Conservation (phyloP, 2,888 invertebrate species). For the Yponomeuta cagnagella region DNA sequence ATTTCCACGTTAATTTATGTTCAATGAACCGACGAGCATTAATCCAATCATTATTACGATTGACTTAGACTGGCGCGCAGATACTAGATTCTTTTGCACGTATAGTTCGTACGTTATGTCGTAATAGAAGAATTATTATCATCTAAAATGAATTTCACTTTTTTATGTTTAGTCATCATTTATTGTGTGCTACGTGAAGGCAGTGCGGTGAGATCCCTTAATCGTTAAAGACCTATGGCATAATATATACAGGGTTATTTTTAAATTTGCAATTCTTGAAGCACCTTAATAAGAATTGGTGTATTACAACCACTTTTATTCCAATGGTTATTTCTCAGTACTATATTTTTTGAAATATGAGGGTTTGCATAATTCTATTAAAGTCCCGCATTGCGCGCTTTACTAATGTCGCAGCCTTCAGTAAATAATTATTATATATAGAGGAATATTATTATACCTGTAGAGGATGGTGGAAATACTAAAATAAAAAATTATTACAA, state of each 20-base stretch:
- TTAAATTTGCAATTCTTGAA: no score
- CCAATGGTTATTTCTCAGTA: no score
- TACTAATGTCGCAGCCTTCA: no score
- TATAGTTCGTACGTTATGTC: not conserved
- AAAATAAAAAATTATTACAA: no score
- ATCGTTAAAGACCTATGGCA: constrained; percentile 19
- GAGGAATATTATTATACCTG: no score
- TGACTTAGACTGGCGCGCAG: not conserved
- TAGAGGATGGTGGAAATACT: no score
- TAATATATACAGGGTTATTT: constrained; percentile 4
- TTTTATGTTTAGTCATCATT: constrained; percentile 44
- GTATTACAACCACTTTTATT: no score
- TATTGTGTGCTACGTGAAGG: constrained; percentile 33
- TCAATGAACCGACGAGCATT: not conserved
- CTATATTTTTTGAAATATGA: no score
- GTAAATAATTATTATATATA: no score
- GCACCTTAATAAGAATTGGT: no score
- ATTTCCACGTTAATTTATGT: not conserved
- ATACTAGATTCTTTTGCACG: not conserved
- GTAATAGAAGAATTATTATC: not conserved
- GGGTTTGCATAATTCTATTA: no score
- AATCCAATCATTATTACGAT: not conserved
- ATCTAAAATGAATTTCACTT: constrained; percentile 47
- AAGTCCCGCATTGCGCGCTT: no score
- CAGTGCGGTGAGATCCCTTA: constrained; percentile 43